phyloP scores from a whole-genome alignment of 1,140 invertebrate genomes.

The Drosophila biarmipes region DNA sequence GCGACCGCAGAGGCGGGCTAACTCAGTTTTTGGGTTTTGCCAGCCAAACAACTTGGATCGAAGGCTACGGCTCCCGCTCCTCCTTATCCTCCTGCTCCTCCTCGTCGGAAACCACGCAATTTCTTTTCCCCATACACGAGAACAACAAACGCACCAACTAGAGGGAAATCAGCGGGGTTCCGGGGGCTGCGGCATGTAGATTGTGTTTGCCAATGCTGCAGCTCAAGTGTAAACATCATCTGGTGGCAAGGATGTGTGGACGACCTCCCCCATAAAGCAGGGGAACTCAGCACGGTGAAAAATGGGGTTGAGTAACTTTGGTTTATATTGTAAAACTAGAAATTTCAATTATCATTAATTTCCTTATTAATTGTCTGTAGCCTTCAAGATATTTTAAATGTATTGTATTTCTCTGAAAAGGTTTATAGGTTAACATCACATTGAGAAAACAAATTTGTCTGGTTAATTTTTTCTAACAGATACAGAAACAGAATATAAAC shows the following conservation, averaged over 20 bases:
- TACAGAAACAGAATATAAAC: too few species aligned
- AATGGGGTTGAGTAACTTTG: not conserved
- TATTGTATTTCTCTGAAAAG: too few species aligned
- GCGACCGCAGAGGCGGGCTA: slow-evolving; percentile 47
- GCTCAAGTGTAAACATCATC: slow-evolving; percentile 79
- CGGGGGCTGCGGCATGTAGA: slow-evolving; percentile 24
- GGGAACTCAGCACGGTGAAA: slow-evolving; percentile 2
- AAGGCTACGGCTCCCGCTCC: slow-evolving; percentile 13
- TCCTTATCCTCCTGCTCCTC: not conserved
- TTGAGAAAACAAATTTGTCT: too few species aligned
- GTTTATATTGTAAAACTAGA: too few species aligned
- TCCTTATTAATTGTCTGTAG: too few species aligned
- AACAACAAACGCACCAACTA: slow-evolving; percentile 45
- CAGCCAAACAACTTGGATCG: slow-evolving; percentile 47
- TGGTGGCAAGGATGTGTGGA: slow-evolving; percentile 41
- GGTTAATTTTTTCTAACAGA: too few species aligned
- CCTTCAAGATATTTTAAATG: too few species aligned
- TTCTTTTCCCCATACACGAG: slow-evolving; percentile 21
- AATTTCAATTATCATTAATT: too few species aligned
- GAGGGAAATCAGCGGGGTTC: slow-evolving; percentile 5
- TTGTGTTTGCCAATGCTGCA: slow-evolving; percentile 58
- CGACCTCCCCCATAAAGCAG: slow-evolving; percentile 3
- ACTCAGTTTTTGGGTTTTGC: slow-evolving; percentile 55
- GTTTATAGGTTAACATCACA: too few species aligned
- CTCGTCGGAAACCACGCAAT: slow-evolving; percentile 37